These are phyloP conservation scores for Zaprionus ghesquierei DNA, from an alignment of 1,140 invertebrate species.

Conservation along the genomic window DNA sequence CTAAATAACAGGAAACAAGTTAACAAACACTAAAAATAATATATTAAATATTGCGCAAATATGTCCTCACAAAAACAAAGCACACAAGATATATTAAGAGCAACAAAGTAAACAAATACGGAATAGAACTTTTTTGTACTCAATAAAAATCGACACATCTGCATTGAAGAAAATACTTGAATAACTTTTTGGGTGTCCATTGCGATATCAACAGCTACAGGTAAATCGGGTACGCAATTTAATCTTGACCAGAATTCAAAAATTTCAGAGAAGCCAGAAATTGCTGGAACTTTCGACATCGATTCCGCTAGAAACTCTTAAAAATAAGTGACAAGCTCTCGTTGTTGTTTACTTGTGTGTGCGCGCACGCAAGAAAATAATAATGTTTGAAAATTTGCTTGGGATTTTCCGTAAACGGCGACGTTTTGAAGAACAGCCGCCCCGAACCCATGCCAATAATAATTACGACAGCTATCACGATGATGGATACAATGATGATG, in stretches of 20 bases:
- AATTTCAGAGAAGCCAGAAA: slow-evolving; percentile 19
- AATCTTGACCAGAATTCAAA: slow-evolving; percentile 4
- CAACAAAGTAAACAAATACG: slow-evolving; percentile 24
- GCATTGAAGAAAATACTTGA: neutral
- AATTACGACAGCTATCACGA: slow-evolving; percentile 2
- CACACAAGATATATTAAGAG: slow-evolving; percentile 22
- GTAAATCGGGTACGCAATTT: slow-evolving; percentile 20
- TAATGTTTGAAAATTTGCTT: slow-evolving; percentile 73
- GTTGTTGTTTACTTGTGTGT: slow-evolving; percentile 24
- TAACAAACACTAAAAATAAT: neutral
- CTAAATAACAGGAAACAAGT: neutral
- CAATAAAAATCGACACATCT: slow-evolving; percentile 10
- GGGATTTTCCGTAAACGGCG: slow-evolving; percentile 75
- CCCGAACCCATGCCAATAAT: neutral
- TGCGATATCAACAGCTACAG: slow-evolving; percentile 19
- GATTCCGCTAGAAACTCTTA: neutral
- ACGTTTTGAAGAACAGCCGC: slow-evolving; percentile 42
- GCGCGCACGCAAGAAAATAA: neutral
- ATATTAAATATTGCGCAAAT: slow-evolving; percentile 9
- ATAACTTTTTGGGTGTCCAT: neutral
- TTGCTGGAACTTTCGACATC: slow-evolving; percentile 46
- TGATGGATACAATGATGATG: slow-evolving; percentile 7
- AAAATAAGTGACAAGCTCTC: slow-evolving; percentile 13
- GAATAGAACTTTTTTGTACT: neutral
- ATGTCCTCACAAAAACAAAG: slow-evolving; percentile 15